Evolutionary conservation across 2,113 vertebrate species (phyloP).

Genomic region (Poecilia latipinna): DNA sequence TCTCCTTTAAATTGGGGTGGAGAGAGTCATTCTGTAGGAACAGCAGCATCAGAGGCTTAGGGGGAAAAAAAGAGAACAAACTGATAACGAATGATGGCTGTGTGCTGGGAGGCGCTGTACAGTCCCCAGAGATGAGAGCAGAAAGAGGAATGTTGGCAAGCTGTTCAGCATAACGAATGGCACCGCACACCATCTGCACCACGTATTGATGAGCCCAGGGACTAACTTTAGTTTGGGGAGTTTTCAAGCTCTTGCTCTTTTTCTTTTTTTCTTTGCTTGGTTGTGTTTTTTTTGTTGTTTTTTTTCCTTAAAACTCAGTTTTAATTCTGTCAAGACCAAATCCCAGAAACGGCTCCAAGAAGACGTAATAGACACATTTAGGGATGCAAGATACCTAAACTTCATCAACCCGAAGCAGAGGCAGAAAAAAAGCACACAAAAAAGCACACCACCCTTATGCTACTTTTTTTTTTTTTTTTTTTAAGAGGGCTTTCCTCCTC

Average conservation of each 20-base stretch:
- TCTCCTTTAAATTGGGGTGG: background rate
- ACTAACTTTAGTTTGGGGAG: background rate
- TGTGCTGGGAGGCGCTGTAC: background rate
- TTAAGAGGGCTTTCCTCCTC: conserved; percentile 50
- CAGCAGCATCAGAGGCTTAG: background rate
- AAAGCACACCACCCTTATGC: background rate
- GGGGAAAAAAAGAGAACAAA: background rate
- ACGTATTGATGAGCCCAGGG: background rate
- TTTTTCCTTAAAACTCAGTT: background rate
- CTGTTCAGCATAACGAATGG: conserved; percentile 7
- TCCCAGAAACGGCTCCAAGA: conserved; percentile 9
- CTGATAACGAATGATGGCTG: conserved; percentile 7
- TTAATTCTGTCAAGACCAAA: background rate
- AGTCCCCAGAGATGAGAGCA: background rate
- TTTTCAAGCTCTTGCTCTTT: background rate
- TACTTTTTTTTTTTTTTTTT: conserved; percentile 14
- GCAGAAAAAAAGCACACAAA: background rate
- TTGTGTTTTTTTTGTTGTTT: no score
- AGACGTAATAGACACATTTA: conserved; percentile 25
- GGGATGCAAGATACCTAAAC: conserved; percentile 12
- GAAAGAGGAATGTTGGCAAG: conserved; percentile 8
- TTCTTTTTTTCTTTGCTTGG: no score
- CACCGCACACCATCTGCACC: conserved; percentile 2
- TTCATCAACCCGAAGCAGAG: conserved; percentile 24
- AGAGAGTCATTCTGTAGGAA: background rate